Evolutionary conservation across 1,140 invertebrate species (phyloP).

Genomic region (Uloborus diversus): DNA sequence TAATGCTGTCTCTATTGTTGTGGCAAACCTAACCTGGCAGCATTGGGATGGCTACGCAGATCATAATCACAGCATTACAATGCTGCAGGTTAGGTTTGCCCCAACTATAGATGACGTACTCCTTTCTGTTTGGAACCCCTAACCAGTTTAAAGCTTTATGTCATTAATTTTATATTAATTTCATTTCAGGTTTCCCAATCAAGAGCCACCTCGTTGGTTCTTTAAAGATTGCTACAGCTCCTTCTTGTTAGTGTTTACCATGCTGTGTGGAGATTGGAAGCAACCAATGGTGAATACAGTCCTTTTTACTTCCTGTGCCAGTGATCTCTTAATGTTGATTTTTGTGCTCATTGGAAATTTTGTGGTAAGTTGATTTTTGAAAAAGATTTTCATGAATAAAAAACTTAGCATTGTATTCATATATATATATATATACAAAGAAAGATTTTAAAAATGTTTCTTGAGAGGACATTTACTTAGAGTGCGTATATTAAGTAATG

Average conservation of each 20-base stretch:
- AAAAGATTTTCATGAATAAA: neutral
- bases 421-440: neutral
- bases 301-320: slow-evolving; percentile 45
- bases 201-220: slow-evolving; percentile 42
- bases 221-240: slow-evolving; percentile 48
- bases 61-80: no score
- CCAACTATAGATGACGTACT: no score
- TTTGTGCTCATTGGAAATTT: slow-evolving; percentile 52
- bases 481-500: no score
- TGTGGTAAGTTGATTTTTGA: slow-evolving; percentile 18
- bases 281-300: slow-evolving; percentile 51
- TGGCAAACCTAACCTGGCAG: no score
- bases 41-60: no score
- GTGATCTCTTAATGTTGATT: slow-evolving; percentile 44
- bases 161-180: neutral
- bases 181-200: slow-evolving; percentile 22
- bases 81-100: no score
- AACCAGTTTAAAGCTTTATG: neutral
- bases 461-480: no score
- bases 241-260: slow-evolving; percentile 40
- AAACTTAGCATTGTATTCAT: no score
- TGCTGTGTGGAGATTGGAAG: slow-evolving; percentile 51
- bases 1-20: no score
- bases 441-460: no score
- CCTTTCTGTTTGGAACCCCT: no score